These are phyloP conservation scores for Agrotis clavis DNA, from an alignment of 2,888 invertebrate genomes.

Conservation along the genomic window DNA sequence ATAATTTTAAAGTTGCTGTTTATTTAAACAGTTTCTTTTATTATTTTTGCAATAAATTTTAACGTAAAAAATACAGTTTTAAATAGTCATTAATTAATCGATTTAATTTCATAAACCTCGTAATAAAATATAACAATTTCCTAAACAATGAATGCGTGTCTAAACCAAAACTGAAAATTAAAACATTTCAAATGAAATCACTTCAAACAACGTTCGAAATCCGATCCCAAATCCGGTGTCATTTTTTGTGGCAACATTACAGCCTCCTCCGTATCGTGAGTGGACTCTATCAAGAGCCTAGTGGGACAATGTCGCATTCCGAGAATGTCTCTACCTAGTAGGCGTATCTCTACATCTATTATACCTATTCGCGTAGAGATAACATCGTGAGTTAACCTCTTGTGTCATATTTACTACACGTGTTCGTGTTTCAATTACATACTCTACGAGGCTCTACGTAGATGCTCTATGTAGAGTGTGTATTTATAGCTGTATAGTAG, in stretches of 20 bases:
- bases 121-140: background rate
- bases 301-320: constrained; percentile 62
- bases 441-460: constrained; percentile 41
- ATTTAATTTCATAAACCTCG: background rate
- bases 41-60: no score
- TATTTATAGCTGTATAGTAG: constrained; percentile 25
- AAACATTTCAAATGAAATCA: background rate
- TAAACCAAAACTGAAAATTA: no score
- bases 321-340: constrained; percentile 64
- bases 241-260: constrained; percentile 54
- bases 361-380: constrained; percentile 62
- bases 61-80: background rate
- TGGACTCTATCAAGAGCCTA: constrained; percentile 67
- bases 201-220: background rate
- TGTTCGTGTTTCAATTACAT: constrained; percentile 54
- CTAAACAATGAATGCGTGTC: background rate
- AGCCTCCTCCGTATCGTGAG: constrained; percentile 64
- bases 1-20: no score
- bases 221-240: constrained; percentile 3
- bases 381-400: constrained; percentile 64
- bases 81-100: background rate
- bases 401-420: constrained; percentile 61
- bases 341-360: constrained; percentile 66
- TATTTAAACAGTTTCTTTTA: no score
- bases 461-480: constrained; percentile 12